A percentile compares a stretch with the other conserved stretches of the same genome.
Evolutionary conservation across 1,140 invertebrate species (phyloP).

Genomic region (Stegodyphus mimosarum): DNA sequence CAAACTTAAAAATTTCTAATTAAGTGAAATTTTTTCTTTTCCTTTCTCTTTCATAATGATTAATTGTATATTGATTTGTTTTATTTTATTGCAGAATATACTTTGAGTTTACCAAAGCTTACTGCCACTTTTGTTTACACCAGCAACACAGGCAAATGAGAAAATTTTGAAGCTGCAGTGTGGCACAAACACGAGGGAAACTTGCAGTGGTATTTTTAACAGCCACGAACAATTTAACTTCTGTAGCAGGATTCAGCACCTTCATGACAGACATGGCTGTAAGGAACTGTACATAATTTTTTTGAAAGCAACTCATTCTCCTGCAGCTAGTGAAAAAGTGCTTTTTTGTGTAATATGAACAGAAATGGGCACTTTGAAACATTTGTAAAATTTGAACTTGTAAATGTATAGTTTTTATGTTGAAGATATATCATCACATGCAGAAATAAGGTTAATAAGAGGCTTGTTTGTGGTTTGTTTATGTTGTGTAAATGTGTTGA

Average conservation of each 20-base stretch:
- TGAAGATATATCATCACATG: too few relatives aligned
- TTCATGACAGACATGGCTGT: conserved; percentile 4
- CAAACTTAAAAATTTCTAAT: too few relatives aligned
- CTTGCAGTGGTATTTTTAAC: conserved; percentile 32
- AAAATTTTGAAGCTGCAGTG: conserved; percentile 22
- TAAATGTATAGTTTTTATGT: too few relatives aligned
- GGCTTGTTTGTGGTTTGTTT: conserved; percentile 22
- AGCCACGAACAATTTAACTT: conserved; percentile 24
- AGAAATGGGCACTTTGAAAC: background rate
- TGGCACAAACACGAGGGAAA: conserved; percentile 34
- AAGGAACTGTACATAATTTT: conserved; percentile 25
- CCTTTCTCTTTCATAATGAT: too few relatives aligned
- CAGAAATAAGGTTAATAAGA: background rate
- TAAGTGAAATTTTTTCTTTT: too few relatives aligned
- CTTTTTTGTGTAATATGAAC: background rate
- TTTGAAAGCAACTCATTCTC: conserved; percentile 8
- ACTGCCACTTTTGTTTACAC: conserved; percentile 41
- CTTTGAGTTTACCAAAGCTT: background rate
- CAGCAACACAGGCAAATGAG: conserved; percentile 21
- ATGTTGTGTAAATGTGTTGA: too few relatives aligned
- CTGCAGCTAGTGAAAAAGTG: conserved; percentile 26
- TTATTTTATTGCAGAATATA: too few relatives aligned
- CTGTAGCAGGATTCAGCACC: conserved; percentile 24
- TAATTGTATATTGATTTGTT: too few relatives aligned
- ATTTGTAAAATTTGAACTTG: background rate